Conservation (phyloP, 2,888 invertebrate species). For the Dioctria linearis region DNA sequence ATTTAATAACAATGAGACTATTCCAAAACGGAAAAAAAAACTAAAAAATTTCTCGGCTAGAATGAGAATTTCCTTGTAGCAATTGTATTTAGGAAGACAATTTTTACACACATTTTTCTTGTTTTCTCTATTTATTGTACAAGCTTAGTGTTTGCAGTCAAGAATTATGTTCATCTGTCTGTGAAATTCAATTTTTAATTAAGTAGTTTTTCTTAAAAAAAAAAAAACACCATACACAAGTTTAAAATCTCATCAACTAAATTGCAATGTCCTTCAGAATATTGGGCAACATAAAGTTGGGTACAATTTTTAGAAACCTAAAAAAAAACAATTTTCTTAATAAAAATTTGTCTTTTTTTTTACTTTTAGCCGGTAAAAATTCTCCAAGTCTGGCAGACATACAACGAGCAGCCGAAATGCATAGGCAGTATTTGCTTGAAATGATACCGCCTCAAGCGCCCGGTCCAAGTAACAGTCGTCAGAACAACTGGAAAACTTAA, state of each 20-base stretch:
- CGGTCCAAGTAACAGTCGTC: constrained; percentile 70
- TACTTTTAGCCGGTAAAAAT: constrained; percentile 66
- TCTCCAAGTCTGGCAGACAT: constrained; percentile 78
- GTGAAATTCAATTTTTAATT: no score
- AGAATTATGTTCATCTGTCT: no score
- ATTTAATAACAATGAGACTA: no score
- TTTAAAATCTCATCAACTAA: not conserved
- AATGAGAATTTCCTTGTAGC: no score
- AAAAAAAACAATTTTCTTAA: not conserved
- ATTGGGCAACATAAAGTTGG: not conserved
- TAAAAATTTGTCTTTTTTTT: not conserved
- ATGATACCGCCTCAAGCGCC: constrained; percentile 84
- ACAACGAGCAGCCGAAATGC: constrained; percentile 89
- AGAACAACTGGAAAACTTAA: constrained; percentile 72
- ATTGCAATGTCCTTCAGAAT: not conserved
- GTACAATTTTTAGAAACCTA: not conserved
- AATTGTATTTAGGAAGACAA: no score
- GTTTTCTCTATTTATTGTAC: no score
- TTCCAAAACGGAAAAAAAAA: no score
- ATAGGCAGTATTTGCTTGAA: constrained; percentile 95
- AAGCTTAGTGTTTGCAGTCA: no score
- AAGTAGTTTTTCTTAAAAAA: no score
- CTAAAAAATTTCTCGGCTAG: no score
- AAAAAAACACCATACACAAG: no score
- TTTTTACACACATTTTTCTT: no score